Base-by-base conservation (phyloP, 1,140 invertebrate genomes). In the Nephila pilipes region DNA sequence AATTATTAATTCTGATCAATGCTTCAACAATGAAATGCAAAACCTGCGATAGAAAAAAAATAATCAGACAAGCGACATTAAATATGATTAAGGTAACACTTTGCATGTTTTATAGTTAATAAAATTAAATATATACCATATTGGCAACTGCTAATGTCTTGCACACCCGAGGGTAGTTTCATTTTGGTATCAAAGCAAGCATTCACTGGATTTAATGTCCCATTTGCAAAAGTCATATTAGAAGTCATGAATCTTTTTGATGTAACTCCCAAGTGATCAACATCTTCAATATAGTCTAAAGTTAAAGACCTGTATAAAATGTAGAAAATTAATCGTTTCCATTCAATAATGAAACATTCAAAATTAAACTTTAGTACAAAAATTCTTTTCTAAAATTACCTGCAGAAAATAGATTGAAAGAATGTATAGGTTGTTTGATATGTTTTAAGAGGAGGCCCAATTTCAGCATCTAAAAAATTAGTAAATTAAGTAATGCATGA, bases 221-320 rank as follows among this genome's bases (percentile, higher is more conserved):
- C 93, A 90, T 93, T 93, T 14, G 93, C 93, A 58, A 93, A 83
- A 29, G 92, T 93, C 79, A 88, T 81, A 83, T 93, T 89, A 22
- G 79, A 90, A n/a, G 93, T 55, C 60, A 81, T 79, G 29, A 93
- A 93, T 75, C 93, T 57, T 55, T 54, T 85, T 18, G 83, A 85
- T n/a, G 22, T 46, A 29, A 93, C 88, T n/a, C 93, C 93, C 46
- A 85, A 63, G 54, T 93, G 87, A 22, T 93, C 81, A 85, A 85
- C 55, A 75, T 93, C 93, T 29, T 58, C 54, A 38, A 22, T 38
- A 93, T 90, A 90, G 58, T 90, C 65, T 55, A 93, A 63, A 36
- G 60, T 93, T 18, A 90, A 32, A 54, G 93, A 85, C 22, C 93
- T 93, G 29, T 14, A 36, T 18, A 89, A 93, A 8, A 83, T 29